phyloP scores from a whole-genome alignment of 2,113 vertebrate genomes.

The Petrocephalus microphthalmus region DNA sequence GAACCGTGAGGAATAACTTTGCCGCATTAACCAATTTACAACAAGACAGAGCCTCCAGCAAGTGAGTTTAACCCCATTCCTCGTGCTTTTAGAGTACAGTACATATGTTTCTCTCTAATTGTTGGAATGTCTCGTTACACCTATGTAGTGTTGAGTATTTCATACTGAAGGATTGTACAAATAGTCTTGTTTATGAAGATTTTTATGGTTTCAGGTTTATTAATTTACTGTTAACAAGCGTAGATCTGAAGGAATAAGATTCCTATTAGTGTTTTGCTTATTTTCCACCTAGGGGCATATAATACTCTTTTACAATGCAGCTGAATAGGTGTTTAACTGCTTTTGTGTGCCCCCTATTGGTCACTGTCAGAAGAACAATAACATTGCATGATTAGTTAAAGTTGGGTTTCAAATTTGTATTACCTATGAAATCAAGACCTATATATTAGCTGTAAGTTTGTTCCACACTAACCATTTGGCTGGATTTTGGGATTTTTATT shows the following conservation, averaged over 20 bases:
- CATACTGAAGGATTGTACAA: neutral
- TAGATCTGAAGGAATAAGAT: neutral
- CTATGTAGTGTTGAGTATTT: neutral
- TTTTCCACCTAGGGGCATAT: neutral
- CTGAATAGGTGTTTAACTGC: neutral
- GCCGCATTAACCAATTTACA: slow-evolving; percentile 95
- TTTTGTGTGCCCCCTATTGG: slow-evolving; percentile 43
- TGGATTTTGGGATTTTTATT: neutral
- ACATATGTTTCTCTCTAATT: neutral
- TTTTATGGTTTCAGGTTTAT: neutral
- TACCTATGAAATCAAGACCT: neutral
- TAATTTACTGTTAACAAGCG: neutral
- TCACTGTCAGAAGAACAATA: slow-evolving; percentile 37
- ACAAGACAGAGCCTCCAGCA: slow-evolving; percentile 86
- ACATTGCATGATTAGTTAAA: neutral
- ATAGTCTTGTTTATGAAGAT: neutral
- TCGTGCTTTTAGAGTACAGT: neutral
- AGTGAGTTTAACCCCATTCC: slow-evolving; percentile 66
- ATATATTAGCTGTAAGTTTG: neutral
- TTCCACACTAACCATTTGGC: neutral
- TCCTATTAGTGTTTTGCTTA: neutral
- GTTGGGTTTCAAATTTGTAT: neutral
- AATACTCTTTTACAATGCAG: neutral
- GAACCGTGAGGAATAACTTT: slow-evolving; percentile 97
- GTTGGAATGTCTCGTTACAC: neutral